Percentiles rank a stretch among this genome's conserved stretches.
Conservation (phyloP, 2,113 vertebrate genomes). For the Sminthopsis crassicaudata region DNA sequence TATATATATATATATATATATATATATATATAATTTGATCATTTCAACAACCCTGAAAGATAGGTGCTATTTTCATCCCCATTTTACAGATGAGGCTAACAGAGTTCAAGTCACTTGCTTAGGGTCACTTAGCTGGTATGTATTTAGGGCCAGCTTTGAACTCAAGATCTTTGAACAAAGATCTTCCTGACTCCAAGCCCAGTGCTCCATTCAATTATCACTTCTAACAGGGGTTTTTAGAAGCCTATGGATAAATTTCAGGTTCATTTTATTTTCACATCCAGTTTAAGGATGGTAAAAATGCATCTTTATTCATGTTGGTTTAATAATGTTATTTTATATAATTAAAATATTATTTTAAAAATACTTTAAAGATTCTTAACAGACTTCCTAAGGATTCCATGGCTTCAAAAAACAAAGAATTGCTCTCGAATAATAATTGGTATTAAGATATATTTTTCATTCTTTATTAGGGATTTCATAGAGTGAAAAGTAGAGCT, state of each 20-base stretch:
- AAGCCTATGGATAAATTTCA: neutral
- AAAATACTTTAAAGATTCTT: neutral
- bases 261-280: neutral
- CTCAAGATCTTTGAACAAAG: neutral
- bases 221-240: neutral
- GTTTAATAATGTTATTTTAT: neutral
- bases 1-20: too few species aligned
- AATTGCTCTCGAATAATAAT: neutral
- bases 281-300: neutral
- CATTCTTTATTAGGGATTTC: constrained; percentile 19
- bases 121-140: neutral
- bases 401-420: neutral
- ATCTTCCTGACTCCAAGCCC: neutral
- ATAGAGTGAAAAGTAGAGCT: constrained; percentile 14
- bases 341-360: neutral
- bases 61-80: neutral
- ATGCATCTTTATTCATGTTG: neutral
- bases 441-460: neutral
- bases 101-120: neutral
- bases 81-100: neutral
- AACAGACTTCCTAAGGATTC: neutral
- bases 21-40: neutral
- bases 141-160: neutral
- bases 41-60: neutral
- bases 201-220: neutral